A percentile compares a stretch with the other conserved stretches of the same genome.
Conservation (phyloP, 2,113 vertebrate species). For the Pipa parva region DNA sequence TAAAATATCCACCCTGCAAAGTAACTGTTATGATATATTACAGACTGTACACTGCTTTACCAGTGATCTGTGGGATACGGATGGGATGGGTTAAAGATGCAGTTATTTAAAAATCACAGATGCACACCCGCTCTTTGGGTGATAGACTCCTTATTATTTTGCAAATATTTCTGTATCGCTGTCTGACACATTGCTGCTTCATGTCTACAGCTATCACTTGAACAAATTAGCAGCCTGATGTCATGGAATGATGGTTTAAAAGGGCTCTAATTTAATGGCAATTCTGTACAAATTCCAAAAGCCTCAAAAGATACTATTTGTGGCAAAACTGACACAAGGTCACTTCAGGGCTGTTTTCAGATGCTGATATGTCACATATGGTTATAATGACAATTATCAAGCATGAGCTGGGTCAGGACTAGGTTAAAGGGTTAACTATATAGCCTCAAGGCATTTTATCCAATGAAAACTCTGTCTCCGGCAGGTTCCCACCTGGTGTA, state of each 20-base stretch:
- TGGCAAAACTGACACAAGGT: conserved; percentile 38
- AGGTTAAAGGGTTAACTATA: conserved; percentile 42
- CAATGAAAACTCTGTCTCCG: conserved; percentile 14
- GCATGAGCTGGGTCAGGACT: conserved; percentile 34
- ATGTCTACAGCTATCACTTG: background rate
- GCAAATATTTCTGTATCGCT: background rate
- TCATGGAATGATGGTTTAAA: conserved; percentile 12
- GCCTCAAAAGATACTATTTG: conserved; percentile 42
- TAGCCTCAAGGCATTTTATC: conserved; percentile 40
- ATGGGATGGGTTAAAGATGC: too few relatives aligned
- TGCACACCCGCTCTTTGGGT: too few relatives aligned
- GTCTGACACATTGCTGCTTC: background rate
- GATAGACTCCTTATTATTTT: background rate
- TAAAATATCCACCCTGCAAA: too few relatives aligned
- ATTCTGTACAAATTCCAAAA: conserved; percentile 37
- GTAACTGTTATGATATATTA: too few relatives aligned
- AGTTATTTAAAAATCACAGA: too few relatives aligned
- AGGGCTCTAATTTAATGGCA: conserved; percentile 39
- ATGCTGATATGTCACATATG: conserved; percentile 42
- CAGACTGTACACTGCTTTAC: too few relatives aligned
- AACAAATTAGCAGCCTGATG: conserved; percentile 24
- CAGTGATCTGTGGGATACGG: too few relatives aligned
- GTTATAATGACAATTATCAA: conserved; percentile 41
- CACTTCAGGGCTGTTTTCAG: conserved; percentile 35
- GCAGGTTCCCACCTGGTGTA: conserved; percentile 21